phyloP scores from a whole-genome alignment of 2,113 vertebrate species.

The Proteles cristata region DNA sequence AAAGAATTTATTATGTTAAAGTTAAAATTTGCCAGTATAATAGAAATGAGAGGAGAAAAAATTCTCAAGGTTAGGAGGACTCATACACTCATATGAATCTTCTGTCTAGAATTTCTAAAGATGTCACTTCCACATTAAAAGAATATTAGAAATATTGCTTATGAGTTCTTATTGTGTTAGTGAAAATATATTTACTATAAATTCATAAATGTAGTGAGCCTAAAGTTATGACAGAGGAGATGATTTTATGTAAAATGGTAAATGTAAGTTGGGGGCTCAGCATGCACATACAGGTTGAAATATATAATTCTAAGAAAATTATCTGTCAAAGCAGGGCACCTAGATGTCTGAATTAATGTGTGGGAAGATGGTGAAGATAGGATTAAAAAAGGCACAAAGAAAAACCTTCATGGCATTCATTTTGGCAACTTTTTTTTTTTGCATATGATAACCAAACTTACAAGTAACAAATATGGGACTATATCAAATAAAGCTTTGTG shows the following conservation, averaged over 20 bases:
- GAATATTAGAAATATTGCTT: background rate
- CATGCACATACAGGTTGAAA: accelerated
- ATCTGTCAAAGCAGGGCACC: background rate
- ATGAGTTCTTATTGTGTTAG: background rate
- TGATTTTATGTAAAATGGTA: background rate
- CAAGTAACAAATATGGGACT: background rate
- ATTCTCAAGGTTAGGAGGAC: background rate
- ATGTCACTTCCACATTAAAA: background rate
- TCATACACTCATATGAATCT: background rate
- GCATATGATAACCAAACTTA: background rate
- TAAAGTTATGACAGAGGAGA: background rate
- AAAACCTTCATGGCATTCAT: background rate
- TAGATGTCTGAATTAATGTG: background rate
- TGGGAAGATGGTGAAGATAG: background rate
- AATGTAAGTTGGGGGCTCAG: background rate
- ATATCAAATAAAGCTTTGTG: background rate
- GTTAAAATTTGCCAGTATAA: background rate
- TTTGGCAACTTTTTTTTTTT: background rate
- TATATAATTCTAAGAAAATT: background rate
- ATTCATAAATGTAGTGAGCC: background rate
- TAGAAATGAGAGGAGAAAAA: background rate
- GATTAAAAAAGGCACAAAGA: background rate
- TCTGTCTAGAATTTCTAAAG: background rate
- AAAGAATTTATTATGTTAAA: background rate
- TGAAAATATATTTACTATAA: background rate